phyloP scores from a whole-genome alignment of 2,113 vertebrate genomes.

The Centropristis striata region DNA sequence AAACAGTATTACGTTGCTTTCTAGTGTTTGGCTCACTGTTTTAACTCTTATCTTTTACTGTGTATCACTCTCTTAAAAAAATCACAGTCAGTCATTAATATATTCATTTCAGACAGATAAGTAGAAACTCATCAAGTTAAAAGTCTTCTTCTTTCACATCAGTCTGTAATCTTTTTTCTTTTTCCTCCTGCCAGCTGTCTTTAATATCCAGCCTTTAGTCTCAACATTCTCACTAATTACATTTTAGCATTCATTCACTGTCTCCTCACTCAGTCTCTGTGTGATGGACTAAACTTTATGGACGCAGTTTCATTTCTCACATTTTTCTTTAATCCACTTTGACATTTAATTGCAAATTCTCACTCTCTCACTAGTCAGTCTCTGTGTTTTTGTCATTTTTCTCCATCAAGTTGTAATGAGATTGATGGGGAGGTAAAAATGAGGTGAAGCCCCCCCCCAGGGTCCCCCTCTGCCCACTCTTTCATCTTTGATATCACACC shows the following conservation, averaged over 20 bases:
- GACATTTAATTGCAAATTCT: slow-evolving; percentile 39
- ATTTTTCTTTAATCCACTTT: slow-evolving; percentile 30
- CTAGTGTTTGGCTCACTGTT: not conserved
- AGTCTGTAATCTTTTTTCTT: slow-evolving; percentile 32
- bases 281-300: slow-evolving; percentile 31
- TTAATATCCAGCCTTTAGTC: slow-evolving; percentile 36
- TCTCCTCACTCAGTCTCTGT: slow-evolving; percentile 15
- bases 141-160: slow-evolving; percentile 32
- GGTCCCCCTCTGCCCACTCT: not conserved
- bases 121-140: slow-evolving; percentile 40
- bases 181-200: slow-evolving; percentile 36
- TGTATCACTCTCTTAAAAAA: not conserved
- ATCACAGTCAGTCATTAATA: slow-evolving; percentile 8
- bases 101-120: slow-evolving; percentile 29
- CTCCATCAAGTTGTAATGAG: slow-evolving; percentile 26
- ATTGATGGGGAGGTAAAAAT: slow-evolving; percentile 34
- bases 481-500: slow-evolving; percentile 6
- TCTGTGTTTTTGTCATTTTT: slow-evolving; percentile 33
- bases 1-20: not conserved
- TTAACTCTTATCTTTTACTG: slow-evolving; percentile 9
- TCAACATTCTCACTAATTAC: slow-evolving; percentile 39
- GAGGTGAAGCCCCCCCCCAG: not conserved
- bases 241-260: slow-evolving; percentile 27
- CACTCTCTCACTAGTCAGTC: not conserved
- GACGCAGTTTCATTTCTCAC: slow-evolving; percentile 26